phyloP scores from a whole-genome alignment of 2,797 vertebrate genomes.

The Karalla daura region DNA sequence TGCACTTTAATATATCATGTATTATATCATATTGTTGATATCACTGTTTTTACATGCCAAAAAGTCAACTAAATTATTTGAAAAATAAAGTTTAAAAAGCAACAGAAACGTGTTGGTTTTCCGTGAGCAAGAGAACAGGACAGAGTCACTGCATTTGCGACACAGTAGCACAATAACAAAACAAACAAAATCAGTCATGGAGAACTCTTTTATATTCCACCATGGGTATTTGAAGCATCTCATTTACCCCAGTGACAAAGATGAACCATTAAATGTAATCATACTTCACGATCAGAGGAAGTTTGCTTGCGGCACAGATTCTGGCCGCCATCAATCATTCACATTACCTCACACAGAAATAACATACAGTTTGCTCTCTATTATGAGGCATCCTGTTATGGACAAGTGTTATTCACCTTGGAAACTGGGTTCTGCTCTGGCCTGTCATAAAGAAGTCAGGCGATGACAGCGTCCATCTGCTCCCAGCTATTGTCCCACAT shows the following conservation, averaged over 20 bases:
- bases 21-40: conserved; percentile 58
- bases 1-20: no score
- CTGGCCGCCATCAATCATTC: conserved; percentile 22
- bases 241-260: conserved; percentile 17
- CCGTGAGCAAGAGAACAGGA: not conserved
- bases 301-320: not conserved
- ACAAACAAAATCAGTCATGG: no score
- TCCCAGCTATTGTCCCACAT: conserved; percentile 5
- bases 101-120: conserved; percentile 5
- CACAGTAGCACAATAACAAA: not conserved
- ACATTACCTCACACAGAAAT: conserved; percentile 19
- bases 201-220: not conserved
- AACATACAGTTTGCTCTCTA: conserved; percentile 35
- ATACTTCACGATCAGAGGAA: not conserved
- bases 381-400: conserved; percentile 24
- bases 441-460: conserved; percentile 47
- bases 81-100: conserved; percentile 29
- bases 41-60: conserved; percentile 41
- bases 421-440: conserved; percentile 63
- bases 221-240: not conserved
- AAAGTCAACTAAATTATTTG: conserved; percentile 57
- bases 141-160: not conserved
- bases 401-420: conserved; percentile 62
- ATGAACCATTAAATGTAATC: conserved; percentile 5
- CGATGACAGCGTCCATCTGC: conserved; percentile 20